Evolutionary conservation across 2,113 vertebrate genomes (phyloP).

Genomic region (Siniperca knerii): DNA sequence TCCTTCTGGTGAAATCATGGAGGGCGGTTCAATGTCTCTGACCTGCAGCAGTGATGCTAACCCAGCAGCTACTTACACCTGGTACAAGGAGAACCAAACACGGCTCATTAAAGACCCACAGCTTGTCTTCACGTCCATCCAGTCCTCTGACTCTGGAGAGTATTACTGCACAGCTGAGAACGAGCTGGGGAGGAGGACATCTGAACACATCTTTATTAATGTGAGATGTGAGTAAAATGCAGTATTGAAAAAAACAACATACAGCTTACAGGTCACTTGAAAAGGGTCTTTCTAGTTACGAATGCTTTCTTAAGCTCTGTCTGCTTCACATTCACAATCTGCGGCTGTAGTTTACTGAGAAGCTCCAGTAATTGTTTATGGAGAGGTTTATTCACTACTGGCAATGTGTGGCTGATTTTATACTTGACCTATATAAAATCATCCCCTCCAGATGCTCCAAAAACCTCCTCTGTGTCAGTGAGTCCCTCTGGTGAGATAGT

Average conservation of each 20-base stretch:
- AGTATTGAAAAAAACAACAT: neutral
- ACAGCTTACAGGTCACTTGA: neutral
- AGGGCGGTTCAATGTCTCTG: conserved; percentile 28
- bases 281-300: too few relatives aligned
- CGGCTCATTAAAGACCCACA: neutral
- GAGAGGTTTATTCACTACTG: neutral
- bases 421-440: neutral
- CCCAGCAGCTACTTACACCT: conserved; percentile 15
- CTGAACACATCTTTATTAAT: neutral
- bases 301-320: neutral
- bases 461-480: neutral
- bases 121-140: neutral
- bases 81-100: conserved; percentile 15
- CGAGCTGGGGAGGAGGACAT: neutral
- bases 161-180: conserved; percentile 20
- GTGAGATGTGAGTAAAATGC: conserved; percentile 48
- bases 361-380: neutral
- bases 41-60: conserved; percentile 43
- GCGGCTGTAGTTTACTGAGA: neutral
- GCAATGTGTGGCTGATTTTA: neutral
- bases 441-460: neutral
- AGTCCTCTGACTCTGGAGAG: conserved; percentile 16
- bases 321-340: neutral
- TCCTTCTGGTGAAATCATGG: neutral
- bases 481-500: conserved; percentile 6